Evolutionary conservation across 1,140 invertebrate species (phyloP).

Genomic region (Cyrtorhinus lividipennis): DNA sequence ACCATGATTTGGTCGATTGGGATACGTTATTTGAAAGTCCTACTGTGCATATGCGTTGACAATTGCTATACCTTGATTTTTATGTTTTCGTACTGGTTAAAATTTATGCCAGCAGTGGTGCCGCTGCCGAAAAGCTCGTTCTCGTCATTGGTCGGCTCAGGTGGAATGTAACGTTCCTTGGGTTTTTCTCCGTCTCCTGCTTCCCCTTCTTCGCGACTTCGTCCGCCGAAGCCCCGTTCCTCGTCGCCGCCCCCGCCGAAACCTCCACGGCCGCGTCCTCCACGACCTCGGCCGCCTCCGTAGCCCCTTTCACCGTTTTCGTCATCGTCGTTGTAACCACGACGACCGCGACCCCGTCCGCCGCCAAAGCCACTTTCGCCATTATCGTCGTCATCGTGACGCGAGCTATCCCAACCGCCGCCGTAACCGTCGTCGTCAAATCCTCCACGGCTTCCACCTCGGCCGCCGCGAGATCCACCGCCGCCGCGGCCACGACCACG

Average conservation of each 20-base stretch:
- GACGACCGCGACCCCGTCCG: neutral
- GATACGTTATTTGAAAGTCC: too few species aligned
- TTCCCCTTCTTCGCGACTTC: too few species aligned
- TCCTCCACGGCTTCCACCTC: constrained; percentile 22
- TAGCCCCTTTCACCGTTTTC: neutral
- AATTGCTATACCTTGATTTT: constrained; percentile 56
- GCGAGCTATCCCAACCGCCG: neutral
- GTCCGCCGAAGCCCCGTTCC: too few species aligned
- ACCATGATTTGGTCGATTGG: too few species aligned
- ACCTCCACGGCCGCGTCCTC: neutral
- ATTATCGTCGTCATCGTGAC: neutral
- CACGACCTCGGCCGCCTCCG: neutral
- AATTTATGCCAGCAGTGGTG: constrained; percentile 72
- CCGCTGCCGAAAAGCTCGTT: constrained; percentile 51
- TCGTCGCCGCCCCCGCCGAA: neutral
- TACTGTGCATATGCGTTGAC: too few species aligned
- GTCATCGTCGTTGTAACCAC: neutral
- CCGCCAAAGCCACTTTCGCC: neutral
- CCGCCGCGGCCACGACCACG: neutral
- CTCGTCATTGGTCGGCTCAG: constrained; percentile 54
- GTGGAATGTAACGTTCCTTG: constrained; percentile 64
- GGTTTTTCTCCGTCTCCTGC: constrained; percentile 31
- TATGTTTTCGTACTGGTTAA: constrained; percentile 72
- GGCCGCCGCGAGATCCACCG: constrained; percentile 12
- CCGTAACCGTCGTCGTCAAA: constrained; percentile 13